Evolutionary conservation across 2,113 vertebrate species (phyloP).

Genomic region (Loxodonta africana): DNA sequence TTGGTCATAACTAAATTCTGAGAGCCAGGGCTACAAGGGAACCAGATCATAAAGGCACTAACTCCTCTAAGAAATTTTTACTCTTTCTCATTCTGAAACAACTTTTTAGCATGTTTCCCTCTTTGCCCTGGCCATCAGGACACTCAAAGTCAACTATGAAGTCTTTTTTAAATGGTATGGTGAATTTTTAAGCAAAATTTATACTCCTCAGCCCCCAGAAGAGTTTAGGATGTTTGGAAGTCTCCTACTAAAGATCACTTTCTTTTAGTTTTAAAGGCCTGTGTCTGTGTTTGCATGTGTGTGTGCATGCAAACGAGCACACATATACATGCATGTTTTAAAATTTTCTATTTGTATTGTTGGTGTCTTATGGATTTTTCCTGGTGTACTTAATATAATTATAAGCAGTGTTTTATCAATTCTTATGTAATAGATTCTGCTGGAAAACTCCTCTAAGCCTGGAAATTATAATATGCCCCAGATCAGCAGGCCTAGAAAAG

Average conservation of each 20-base stretch:
- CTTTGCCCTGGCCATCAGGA: neutral
- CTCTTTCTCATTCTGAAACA: constrained; percentile 24
- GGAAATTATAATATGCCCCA: constrained; percentile 47
- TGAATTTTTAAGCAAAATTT: constrained; percentile 23
- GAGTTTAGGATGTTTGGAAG: neutral
- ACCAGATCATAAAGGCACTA: neutral
- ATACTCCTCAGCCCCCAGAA: neutral
- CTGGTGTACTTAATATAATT: constrained; percentile 33
- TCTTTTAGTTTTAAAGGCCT: neutral
- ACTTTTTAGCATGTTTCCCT: neutral
- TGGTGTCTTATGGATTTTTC: neutral
- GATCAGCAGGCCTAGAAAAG: neutral
- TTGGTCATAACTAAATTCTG: neutral
- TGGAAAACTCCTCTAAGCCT: constrained; percentile 38
- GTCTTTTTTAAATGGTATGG: constrained; percentile 7
- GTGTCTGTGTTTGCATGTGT: neutral
- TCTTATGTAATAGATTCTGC: neutral
- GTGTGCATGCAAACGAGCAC: neutral
- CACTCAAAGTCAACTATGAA: constrained; percentile 7
- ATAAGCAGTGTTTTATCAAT: constrained; percentile 32
- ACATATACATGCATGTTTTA: neutral
- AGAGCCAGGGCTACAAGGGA: neutral
- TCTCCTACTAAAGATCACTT: neutral
- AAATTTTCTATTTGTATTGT: neutral
- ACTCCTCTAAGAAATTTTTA: neutral